A percentile compares a stretch with the other conserved stretches of the same genome.
These are phyloP conservation scores for Schrankia costaestrigalis DNA, from an alignment of 2,888 invertebrate genomes.

Conservation along the genomic window DNA sequence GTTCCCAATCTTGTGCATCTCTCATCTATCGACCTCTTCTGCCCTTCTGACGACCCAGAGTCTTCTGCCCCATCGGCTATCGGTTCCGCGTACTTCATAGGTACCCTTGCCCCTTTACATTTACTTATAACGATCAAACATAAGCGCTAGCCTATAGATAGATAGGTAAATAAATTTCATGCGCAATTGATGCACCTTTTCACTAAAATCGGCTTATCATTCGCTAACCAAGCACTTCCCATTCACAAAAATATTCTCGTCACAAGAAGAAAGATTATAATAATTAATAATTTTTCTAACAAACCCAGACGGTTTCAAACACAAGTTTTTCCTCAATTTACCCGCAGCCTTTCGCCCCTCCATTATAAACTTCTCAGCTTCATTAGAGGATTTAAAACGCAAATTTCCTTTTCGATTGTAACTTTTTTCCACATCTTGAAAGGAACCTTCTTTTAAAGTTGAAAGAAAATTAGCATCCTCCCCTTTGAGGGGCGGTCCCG, in stretches of 20 bases:
- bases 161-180: no score
- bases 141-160: no score
- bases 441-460: constrained; percentile 77
- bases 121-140: no score
- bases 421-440: constrained; percentile 79
- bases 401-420: constrained; percentile 81
- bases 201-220: no score
- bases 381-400: constrained; percentile 81
- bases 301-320: constrained; percentile 17
- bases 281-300: constrained; percentile 15
- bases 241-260: constrained; percentile 1
- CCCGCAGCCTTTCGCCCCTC: constrained; percentile 76
- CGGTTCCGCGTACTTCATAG: no score
- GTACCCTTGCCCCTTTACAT: no score
- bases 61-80: no score
- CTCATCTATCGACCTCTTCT: no score
- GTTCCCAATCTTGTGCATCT: no score
- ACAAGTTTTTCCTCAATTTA: constrained; percentile 71
- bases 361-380: constrained; percentile 79
- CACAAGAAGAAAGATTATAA: constrained; percentile 8
- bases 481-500: constrained; percentile 71
- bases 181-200: no score
- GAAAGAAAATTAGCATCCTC: constrained; percentile 78
- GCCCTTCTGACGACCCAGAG: no score
- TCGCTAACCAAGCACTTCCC: no score